phyloP scores from a whole-genome alignment of 2,797 vertebrate species.

The Onychomys torridus region DNA sequence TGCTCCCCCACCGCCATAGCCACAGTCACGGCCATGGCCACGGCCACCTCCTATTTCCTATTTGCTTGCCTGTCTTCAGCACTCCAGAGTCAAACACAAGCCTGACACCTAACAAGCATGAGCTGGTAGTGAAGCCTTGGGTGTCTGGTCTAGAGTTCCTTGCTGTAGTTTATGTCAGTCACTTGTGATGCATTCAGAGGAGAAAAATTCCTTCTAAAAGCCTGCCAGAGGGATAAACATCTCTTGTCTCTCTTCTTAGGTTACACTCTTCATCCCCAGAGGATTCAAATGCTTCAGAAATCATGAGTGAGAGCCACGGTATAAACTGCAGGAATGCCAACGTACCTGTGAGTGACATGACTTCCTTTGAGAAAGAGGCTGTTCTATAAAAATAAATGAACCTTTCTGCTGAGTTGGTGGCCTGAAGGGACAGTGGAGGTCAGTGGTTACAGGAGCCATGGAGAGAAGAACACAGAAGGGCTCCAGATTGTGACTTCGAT shows the following conservation, averaged over 20 bases:
- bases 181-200: neutral
- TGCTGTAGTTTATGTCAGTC: neutral
- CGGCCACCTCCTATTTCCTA: neutral
- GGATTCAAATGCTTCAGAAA: slow-evolving; percentile 90
- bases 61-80: neutral
- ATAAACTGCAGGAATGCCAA: slow-evolving; percentile 86
- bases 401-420: neutral
- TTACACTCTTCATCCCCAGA: slow-evolving; percentile 92
- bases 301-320: slow-evolving; percentile 90
- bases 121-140: neutral
- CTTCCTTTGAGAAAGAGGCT: slow-evolving; percentile 32
- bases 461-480: neutral
- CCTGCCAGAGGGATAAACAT: neutral
- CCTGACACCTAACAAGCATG: neutral
- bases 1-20: neutral
- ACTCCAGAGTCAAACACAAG: neutral
- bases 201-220: neutral
- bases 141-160: neutral
- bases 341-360: neutral
- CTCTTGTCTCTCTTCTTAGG: slow-evolving; percentile 85
- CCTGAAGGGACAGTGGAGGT: neutral
- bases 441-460: neutral
- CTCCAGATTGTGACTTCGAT: neutral
- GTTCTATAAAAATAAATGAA: neutral
- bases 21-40: neutral